Base-by-base conservation (phyloP, 2,113 vertebrate genomes). In the Gallinago media region DNA sequence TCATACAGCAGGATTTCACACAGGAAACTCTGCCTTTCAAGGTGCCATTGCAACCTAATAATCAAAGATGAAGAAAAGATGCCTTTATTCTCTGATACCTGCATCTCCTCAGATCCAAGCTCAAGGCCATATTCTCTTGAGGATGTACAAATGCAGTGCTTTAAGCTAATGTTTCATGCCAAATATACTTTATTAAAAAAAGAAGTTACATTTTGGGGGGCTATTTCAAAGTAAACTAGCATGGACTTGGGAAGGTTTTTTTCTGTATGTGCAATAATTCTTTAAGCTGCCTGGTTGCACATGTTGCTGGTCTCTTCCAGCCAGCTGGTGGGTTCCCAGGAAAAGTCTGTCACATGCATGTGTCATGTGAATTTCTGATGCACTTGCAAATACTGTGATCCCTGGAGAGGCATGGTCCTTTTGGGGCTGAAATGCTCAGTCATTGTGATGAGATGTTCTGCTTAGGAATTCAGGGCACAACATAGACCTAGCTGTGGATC, bases 381-480 rank as follows among this genome's bases (percentile, higher is more conserved):
- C 3, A 1, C 65, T 91, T 93, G 65, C 34, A 87, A 93, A 72
- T 63, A 47, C 36, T 67, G 56, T 55, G n/a, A 65, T 84, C 76
- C 56, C 79, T 47, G 52, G 65, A 75, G 75, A 77, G 26, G 31
- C 38, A 31, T 58, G 49, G 81, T 63, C 70, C 70, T 84, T 72
- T 81, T 34, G 6, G 77, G 73, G 56, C 61, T 72, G 61, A 86
- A 74, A 44, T 27, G 40, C 61, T 93, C 85, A 55, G 38, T 67
- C 56, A 1, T 46, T 68, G 61, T 2, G 3, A 47, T 36, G 68
- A 67, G 72, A 85, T 88, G 46, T 71, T 93, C 92, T 93, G 65
- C 83, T 94, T 95, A 94, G 73, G 55, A 93, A 95, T 94, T 95
- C 95, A 92, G 70, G 80, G 62, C 80, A 93, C 79, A 91, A 49